Evolutionary conservation across 1,140 invertebrate species (phyloP).

Genomic region (Oryzaephilus surinamensis): DNA sequence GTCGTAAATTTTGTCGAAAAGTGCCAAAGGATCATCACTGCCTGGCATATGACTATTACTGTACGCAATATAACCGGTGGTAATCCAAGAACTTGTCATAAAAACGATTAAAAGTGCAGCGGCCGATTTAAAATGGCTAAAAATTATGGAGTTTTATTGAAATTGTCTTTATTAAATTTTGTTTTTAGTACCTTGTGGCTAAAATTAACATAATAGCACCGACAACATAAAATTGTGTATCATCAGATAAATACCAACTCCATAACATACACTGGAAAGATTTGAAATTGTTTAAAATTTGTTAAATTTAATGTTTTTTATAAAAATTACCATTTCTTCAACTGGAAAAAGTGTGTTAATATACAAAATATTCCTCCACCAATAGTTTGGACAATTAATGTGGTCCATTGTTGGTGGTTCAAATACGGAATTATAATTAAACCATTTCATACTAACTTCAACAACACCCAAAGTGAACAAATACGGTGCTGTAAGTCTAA

Average conservation of each 20-base stretch:
- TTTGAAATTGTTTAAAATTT: conserved; percentile 4
- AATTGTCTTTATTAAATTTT: background rate
- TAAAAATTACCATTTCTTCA: conserved; percentile 61
- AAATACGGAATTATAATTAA: conserved; percentile 67
- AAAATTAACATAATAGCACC: conserved; percentile 67
- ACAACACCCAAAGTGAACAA: conserved; percentile 70
- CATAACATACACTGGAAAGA: conserved; percentile 70
- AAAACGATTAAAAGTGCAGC: conserved; percentile 50
- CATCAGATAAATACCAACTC: conserved; percentile 83
- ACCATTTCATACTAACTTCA: conserved; percentile 71
- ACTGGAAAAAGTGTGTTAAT: conserved; percentile 76
- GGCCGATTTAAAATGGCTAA: conserved; percentile 63
- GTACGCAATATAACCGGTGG: conserved; percentile 68
- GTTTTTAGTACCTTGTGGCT: conserved; percentile 40
- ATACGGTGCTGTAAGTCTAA: conserved; percentile 70
- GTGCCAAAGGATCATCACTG: conserved; percentile 66
- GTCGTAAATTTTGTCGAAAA: conserved; percentile 81
- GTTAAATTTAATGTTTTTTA: background rate
- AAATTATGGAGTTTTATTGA: no score
- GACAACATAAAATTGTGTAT: conserved; percentile 74
- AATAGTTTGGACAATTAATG: conserved; percentile 69
- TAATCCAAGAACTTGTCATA: conserved; percentile 62
- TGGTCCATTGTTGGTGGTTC: conserved; percentile 71
- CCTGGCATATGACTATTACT: conserved; percentile 69
- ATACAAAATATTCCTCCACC: conserved; percentile 77